Conservation (phyloP, 2,888 invertebrate genomes). For the Spodoptera littoralis region DNA sequence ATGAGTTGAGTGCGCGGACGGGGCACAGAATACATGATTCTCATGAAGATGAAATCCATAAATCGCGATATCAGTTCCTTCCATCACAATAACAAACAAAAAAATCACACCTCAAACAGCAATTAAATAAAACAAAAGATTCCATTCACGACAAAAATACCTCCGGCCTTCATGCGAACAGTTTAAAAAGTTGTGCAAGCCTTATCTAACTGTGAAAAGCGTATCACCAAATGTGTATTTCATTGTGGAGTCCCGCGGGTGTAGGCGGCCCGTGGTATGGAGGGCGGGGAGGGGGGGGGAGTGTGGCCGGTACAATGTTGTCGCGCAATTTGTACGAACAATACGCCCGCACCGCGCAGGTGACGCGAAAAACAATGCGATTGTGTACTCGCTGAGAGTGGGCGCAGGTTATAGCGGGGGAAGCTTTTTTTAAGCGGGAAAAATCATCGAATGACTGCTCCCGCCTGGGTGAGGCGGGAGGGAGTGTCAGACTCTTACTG, state of each 20-base stretch:
- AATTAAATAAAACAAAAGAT: constrained; percentile 5
- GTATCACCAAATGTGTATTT: constrained; percentile 17
- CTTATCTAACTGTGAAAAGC: constrained; percentile 27
- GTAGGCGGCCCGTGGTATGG: background rate
- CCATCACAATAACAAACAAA: too few species aligned
- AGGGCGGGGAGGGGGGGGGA: background rate
- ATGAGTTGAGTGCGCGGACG: too few species aligned
- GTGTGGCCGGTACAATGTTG: constrained; percentile 18
- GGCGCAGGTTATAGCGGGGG: constrained; percentile 4
- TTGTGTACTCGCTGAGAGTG: constrained; percentile 22
- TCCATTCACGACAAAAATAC: background rate
- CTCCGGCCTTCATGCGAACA: background rate
- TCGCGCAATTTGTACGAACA: constrained; percentile 42
- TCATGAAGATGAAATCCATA: too few species aligned
- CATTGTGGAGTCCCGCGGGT: background rate
- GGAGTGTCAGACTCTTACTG: too few species aligned
- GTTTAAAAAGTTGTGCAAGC: constrained; percentile 17
- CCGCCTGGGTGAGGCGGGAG: too few species aligned
- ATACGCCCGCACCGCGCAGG: constrained; percentile 50
- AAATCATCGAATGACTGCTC: too few species aligned
- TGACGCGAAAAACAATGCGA: constrained; percentile 46
- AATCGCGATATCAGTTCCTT: too few species aligned
- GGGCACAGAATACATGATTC: too few species aligned
- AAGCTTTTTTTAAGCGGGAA: too few species aligned
- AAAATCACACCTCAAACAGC: background rate